These are phyloP conservation scores for Nannospalax galili DNA, from an alignment of 2,113 vertebrate genomes.

Conservation along the genomic window DNA sequence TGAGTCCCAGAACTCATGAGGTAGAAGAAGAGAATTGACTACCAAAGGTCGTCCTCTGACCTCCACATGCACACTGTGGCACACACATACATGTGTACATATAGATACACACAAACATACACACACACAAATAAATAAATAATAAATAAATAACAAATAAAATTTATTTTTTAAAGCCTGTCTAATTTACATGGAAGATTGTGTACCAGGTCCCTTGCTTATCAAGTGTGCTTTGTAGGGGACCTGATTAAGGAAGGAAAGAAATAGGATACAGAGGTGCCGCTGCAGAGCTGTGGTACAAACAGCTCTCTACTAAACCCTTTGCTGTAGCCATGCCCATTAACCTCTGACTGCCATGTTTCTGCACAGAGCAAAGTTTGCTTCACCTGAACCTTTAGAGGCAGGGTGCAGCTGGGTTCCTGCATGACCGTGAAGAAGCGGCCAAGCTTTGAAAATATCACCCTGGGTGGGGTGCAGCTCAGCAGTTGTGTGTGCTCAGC, in stretches of 20 bases:
- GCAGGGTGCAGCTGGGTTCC: background rate
- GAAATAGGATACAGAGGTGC: constrained; percentile 49
- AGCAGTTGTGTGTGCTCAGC: background rate
- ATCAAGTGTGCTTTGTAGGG: constrained; percentile 42
- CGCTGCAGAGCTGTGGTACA: background rate
- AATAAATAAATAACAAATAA: background rate
- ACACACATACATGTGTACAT: background rate
- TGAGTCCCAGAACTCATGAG: background rate
- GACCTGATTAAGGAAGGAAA: constrained; percentile 65
- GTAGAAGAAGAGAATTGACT: too few relatives aligned
- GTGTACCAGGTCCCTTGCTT: background rate
- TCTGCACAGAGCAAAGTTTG: background rate
- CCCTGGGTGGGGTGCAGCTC: background rate
- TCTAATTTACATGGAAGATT: constrained; percentile 18
- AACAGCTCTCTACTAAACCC: background rate
- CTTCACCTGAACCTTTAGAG: background rate
- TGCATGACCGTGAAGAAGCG: background rate
- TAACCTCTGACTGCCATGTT: constrained; percentile 18
- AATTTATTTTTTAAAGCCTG: background rate
- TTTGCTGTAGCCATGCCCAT: constrained; percentile 4
- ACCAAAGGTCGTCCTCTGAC: background rate
- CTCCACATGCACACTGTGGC: background rate
- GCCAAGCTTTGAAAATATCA: background rate
- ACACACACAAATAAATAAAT: too few relatives aligned
- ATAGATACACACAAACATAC: background rate